A percentile compares a stretch with the other conserved stretches of the same genome.
These are phyloP conservation scores for Trichonephila clavipes DNA, from an alignment of 1,140 invertebrate species.

Conservation along the genomic window DNA sequence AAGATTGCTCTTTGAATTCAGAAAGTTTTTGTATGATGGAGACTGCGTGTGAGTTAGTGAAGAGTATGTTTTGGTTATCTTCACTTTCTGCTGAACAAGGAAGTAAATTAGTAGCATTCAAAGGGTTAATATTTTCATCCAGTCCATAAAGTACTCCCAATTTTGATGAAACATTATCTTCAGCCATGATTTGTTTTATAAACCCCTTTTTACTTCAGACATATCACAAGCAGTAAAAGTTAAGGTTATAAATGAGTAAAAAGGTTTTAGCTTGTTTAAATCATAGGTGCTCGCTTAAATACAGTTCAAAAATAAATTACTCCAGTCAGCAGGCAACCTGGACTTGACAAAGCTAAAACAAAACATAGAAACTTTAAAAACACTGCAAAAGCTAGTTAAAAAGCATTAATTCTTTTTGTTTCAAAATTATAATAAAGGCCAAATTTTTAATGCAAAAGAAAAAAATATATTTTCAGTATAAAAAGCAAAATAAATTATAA, in stretches of 20 bases:
- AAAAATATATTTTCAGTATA: slow-evolving; percentile 5
- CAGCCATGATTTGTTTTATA: slow-evolving; percentile 64
- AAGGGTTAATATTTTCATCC: slow-evolving; percentile 74
- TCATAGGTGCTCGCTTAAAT: slow-evolving; percentile 57
- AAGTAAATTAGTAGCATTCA: slow-evolving; percentile 65
- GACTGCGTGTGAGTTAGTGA: slow-evolving; percentile 62
- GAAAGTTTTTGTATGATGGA: slow-evolving; percentile 62
- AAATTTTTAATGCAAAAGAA: background rate
- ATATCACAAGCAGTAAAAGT: slow-evolving; percentile 37
- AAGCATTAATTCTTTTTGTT: slow-evolving; percentile 1
- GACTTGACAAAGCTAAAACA: slow-evolving; percentile 75
- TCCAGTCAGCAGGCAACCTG: slow-evolving; percentile 75
- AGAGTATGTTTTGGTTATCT: slow-evolving; percentile 73
- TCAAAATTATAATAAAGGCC: background rate
- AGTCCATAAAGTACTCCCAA: slow-evolving; percentile 65
- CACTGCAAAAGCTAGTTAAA: slow-evolving; percentile 53
- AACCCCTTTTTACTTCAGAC: slow-evolving; percentile 68
- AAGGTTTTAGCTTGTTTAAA: slow-evolving; percentile 60
- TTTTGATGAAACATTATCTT: slow-evolving; percentile 75
- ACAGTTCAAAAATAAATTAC: slow-evolving; percentile 75
- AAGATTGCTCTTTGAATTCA: slow-evolving; percentile 58
- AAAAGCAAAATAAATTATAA: slow-evolving; percentile 32
- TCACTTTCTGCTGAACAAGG: slow-evolving; percentile 61
- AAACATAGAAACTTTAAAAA: slow-evolving; percentile 72
- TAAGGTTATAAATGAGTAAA: slow-evolving; percentile 46